A percentile compares a stretch with the other conserved stretches of the same genome.
phyloP scores from a whole-genome alignment of 2,113 vertebrate species.

The Gambusia holbrooki region DNA sequence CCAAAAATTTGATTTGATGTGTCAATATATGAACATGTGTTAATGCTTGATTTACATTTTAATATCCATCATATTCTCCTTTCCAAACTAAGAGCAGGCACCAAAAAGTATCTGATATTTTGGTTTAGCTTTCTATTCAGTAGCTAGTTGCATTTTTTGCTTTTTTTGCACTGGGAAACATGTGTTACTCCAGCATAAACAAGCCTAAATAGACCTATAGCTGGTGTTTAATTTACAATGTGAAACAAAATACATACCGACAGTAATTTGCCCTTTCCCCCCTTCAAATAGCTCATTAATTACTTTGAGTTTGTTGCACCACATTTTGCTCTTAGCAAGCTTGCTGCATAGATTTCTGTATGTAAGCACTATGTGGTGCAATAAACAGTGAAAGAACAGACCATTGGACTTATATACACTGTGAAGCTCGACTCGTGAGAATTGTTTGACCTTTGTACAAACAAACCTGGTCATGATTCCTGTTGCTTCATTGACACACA shows the following conservation, averaged over 20 bases:
- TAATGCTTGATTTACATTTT: background rate
- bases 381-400: constrained; percentile 3
- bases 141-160: too few species aligned
- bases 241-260: background rate
- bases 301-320: background rate
- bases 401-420: constrained; percentile 3
- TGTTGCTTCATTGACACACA: constrained; percentile 20
- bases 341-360: background rate
- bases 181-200: background rate
- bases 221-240: background rate
- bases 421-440: background rate
- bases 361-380: constrained; percentile 14
- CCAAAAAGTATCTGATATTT: too few species aligned
- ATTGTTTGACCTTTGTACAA: background rate
- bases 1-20: too few species aligned
- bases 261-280: background rate
- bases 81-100: too few species aligned
- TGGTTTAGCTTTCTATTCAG: too few species aligned
- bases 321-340: background rate
- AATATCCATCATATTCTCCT: too few species aligned
- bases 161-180: too few species aligned
- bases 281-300: background rate
- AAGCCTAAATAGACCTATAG: background rate
- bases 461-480: constrained; percentile 8
- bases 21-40: too few species aligned